These are phyloP conservation scores for Eulemur coronatus DNA, from an alignment of 2,797 vertebrate genomes.

Conservation along the genomic window DNA sequence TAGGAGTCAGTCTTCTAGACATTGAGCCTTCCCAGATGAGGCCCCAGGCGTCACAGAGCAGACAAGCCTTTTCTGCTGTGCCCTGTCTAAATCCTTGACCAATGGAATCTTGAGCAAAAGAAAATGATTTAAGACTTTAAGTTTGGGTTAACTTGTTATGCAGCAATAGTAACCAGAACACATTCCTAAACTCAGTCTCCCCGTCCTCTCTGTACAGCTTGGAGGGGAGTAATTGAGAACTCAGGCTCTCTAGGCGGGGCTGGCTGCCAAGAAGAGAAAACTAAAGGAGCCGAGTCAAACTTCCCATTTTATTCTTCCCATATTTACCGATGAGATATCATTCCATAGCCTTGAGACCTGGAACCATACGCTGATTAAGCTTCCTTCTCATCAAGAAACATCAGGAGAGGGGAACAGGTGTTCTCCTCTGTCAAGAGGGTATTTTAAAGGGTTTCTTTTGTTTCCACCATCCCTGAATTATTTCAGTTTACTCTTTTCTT, in stretches of 20 bases:
- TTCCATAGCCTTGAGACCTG: not conserved
- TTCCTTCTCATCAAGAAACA: not conserved
- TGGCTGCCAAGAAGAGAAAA: not conserved
- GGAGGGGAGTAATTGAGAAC: not conserved
- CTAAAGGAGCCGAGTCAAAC: not conserved
- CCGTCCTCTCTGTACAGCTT: not conserved
- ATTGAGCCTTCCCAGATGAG: not conserved
- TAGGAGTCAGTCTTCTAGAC: not conserved
- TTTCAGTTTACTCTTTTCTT: not conserved
- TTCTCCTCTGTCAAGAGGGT: not conserved
- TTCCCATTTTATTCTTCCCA: not conserved
- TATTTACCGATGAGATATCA: not conserved
- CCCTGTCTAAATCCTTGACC: not conserved
- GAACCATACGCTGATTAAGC: not conserved
- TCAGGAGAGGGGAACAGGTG: not conserved
- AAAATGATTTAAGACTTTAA: not conserved
- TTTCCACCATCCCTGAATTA: not conserved
- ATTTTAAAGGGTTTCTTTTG: not conserved
- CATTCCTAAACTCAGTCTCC: not conserved
- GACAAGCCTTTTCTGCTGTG: not conserved
- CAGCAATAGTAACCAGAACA: not conserved
- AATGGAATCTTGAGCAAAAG: not conserved
- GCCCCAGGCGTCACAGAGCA: not conserved
- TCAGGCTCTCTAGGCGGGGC: not conserved
- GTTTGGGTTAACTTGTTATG: not conserved